Conservation (phyloP, 2,113 vertebrate genomes). For the Pangasianodon hypophthalmus region DNA sequence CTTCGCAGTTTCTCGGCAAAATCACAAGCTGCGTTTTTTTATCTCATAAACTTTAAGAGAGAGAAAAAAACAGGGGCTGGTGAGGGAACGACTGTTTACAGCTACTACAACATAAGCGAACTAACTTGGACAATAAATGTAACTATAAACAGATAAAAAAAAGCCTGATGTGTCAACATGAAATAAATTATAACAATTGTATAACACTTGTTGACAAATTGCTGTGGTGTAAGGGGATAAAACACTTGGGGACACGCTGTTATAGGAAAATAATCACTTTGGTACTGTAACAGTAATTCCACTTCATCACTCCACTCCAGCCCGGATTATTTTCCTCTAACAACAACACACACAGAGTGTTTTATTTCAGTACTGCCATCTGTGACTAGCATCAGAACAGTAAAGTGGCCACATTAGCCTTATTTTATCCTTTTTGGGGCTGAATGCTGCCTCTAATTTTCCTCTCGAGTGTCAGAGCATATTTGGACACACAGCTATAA, state of each 20-base stretch:
- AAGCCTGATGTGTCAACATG: neutral
- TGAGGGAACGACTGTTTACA: neutral
- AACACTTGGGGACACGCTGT: neutral
- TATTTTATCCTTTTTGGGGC: neutral
- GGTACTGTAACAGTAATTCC: neutral
- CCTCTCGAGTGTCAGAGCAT: constrained; percentile 23
- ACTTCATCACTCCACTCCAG: neutral
- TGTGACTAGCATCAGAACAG: neutral
- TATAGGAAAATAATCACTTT: neutral
- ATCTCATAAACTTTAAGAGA: too few relatives aligned
- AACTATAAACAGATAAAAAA: neutral
- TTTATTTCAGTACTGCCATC: neutral
- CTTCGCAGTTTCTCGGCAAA: too few relatives aligned
- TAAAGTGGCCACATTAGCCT: neutral
- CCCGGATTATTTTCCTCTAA: neutral
- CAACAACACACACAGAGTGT: neutral
- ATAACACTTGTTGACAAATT: neutral
- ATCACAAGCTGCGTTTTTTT: too few relatives aligned
- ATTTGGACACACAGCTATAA: neutral
- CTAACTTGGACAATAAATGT: neutral
- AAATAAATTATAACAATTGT: neutral
- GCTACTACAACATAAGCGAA: neutral
- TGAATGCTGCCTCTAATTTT: constrained; percentile 6
- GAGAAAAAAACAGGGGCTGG: neutral
- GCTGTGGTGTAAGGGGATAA: neutral